Percentiles rank a stretch among this genome's conserved stretches.
phyloP scores from a whole-genome alignment of 2,888 invertebrate genomes.

The Nomada fabriciana region DNA sequence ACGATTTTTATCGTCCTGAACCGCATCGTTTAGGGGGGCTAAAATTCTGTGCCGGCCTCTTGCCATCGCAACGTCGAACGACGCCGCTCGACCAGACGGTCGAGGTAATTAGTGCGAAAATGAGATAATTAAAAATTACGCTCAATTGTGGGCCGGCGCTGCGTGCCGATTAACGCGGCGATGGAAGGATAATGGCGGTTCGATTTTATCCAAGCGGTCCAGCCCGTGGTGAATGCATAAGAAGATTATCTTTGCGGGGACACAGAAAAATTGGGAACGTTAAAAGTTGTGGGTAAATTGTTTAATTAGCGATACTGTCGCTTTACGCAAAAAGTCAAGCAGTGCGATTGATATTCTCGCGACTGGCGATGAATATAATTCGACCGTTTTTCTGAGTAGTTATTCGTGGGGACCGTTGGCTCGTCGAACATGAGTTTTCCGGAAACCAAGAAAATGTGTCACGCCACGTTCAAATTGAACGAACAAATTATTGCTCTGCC shows the following conservation, averaged over 20 bases:
- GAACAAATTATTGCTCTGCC: no score
- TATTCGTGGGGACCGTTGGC: no score
- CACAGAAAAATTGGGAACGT: neutral
- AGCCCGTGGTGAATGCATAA: no score
- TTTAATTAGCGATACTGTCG: neutral
- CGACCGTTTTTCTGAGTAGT: neutral
- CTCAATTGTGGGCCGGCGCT: neutral
- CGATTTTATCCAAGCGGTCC: neutral
- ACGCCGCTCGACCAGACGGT: neutral
- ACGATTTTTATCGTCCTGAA: constrained; percentile 28
- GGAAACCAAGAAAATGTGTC: no score
- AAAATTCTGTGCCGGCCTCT: constrained; percentile 32
- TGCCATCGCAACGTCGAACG: neutral
- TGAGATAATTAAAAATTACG: constrained; percentile 21
- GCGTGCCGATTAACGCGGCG: neutral
- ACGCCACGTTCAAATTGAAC: no score
- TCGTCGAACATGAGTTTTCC: no score
- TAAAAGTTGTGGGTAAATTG: no score
- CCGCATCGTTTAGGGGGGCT: neutral
- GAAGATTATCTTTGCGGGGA: neutral
- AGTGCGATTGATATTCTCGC: neutral
- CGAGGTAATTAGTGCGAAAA: constrained; percentile 53
- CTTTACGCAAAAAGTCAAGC: neutral
- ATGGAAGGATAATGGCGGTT: neutral
- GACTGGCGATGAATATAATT: neutral